Evolutionary conservation across 2,113 vertebrate species (phyloP).

Genomic region (Ursus arctos): DNA sequence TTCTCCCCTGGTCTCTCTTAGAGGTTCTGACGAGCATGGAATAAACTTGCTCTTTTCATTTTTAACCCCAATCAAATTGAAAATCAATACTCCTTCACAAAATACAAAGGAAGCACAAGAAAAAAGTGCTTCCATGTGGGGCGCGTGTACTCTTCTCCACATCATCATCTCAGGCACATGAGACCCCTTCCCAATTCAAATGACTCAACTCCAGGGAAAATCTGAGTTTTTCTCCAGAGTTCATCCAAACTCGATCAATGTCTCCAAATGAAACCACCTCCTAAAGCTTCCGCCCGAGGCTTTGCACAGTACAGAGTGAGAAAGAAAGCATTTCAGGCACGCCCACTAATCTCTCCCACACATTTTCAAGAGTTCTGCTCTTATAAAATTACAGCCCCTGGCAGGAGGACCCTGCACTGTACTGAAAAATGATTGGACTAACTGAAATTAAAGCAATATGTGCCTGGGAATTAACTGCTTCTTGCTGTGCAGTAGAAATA

Average conservation of each 20-base stretch:
- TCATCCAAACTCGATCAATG: constrained; percentile 15
- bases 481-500: constrained; percentile 78
- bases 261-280: constrained; percentile 64
- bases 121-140: not conserved
- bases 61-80: constrained; percentile 49
- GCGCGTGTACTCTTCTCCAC: not conserved
- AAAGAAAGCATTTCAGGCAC: constrained; percentile 79
- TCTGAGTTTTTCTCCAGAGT: constrained; percentile 55
- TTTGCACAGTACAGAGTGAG: constrained; percentile 55
- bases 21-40: not conserved
- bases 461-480: constrained; percentile 83
- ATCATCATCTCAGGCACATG: not conserved
- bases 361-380: constrained; percentile 81
- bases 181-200: not conserved
- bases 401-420: constrained; percentile 58
- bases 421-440: constrained; percentile 77
- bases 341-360: constrained; percentile 78
- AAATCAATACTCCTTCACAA: not conserved
- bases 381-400: constrained; percentile 73
- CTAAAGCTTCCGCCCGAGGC: constrained; percentile 56
- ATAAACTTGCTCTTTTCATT: not conserved
- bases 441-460: constrained; percentile 65
- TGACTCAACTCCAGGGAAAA: constrained; percentile 47
- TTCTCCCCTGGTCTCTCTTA: constrained; percentile 16
- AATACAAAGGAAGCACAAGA: not conserved